phyloP scores from a whole-genome alignment of 2,113 vertebrate genomes.

The Zosterops pallidus region DNA sequence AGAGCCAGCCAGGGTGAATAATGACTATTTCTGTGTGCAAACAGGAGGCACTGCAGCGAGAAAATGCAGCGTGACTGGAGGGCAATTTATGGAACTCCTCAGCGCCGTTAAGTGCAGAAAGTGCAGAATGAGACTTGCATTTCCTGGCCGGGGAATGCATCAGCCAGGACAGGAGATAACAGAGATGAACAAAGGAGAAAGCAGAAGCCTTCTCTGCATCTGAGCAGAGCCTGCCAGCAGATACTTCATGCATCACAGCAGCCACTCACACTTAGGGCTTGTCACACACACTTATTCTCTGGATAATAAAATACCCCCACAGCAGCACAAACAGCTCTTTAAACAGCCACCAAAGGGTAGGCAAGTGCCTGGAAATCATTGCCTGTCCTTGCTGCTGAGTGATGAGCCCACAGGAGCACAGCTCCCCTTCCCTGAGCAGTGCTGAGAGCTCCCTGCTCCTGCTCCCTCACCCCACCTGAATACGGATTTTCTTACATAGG shows the following conservation, averaged over 20 bases:
- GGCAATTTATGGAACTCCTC: background rate
- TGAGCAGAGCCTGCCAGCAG: background rate
- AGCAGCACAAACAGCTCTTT: background rate
- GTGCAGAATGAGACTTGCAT: background rate
- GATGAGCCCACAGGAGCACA: background rate
- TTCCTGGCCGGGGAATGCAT: background rate
- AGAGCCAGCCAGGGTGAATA: background rate
- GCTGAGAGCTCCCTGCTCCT: background rate
- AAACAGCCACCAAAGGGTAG: background rate
- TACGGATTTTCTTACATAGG: fast-evolving
- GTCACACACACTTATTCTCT: background rate
- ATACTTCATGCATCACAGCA: background rate
- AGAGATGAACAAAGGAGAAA: background rate
- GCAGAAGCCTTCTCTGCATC: background rate
- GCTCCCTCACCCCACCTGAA: background rate
- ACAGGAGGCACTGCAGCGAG: background rate
- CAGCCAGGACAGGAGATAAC: background rate
- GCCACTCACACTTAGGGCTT: background rate
- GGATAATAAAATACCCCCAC: background rate
- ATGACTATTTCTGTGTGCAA: background rate
- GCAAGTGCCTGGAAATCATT: background rate
- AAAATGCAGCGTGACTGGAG: background rate
- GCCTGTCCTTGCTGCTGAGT: background rate
- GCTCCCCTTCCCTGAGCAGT: background rate
- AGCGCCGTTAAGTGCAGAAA: background rate